A percentile compares a stretch with the other conserved stretches of the same genome.
Evolutionary conservation across 2,797 vertebrate genomes (phyloP).

Genomic region (Lagodon rhomboides): DNA sequence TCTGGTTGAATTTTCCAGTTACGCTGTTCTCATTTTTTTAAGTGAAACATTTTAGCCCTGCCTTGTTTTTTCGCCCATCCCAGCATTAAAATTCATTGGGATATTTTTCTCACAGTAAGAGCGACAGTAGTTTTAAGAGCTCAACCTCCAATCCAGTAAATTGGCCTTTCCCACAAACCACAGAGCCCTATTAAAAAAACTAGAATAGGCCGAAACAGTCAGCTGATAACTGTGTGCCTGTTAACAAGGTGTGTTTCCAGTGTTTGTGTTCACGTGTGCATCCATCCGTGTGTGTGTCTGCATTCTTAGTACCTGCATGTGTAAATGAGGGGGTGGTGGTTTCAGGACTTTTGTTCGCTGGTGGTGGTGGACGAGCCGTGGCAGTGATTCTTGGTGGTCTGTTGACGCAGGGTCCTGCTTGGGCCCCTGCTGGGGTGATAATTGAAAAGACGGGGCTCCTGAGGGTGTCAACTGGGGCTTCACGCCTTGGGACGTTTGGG

Average conservation of each 20-base stretch:
- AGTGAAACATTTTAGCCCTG: constrained; percentile 5
- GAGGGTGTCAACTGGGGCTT: constrained; percentile 66
- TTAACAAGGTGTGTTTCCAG: constrained; percentile 38
- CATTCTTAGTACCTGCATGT: constrained; percentile 46
- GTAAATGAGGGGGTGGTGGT: constrained; percentile 44
- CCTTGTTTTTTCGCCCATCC: neutral
- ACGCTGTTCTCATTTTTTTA: neutral
- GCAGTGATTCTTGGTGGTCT: constrained; percentile 66
- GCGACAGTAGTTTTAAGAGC: constrained; percentile 49
- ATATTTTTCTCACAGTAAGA: constrained; percentile 46
- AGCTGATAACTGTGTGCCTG: constrained; percentile 46
- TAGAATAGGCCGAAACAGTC: constrained; percentile 45
- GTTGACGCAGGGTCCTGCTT: constrained; percentile 55
- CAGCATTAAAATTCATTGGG: constrained; percentile 23
- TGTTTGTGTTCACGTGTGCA: constrained; percentile 23
- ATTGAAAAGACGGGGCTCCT: constrained; percentile 69
- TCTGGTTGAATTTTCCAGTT: constrained; percentile 4
- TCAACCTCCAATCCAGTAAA: constrained; percentile 55
- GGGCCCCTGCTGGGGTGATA: constrained; percentile 68
- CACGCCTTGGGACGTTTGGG: constrained; percentile 55
- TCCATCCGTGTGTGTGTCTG: constrained; percentile 13
- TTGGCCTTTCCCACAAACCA: constrained; percentile 49
- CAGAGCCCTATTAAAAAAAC: constrained; percentile 61
- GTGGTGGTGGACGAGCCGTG: constrained; percentile 15
- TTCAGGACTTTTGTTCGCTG: constrained; percentile 52